A percentile compares a stretch with the other conserved stretches of the same genome.
Evolutionary conservation across 2,888 invertebrate genomes (phyloP).

Genomic region (Papilio elwesi): DNA sequence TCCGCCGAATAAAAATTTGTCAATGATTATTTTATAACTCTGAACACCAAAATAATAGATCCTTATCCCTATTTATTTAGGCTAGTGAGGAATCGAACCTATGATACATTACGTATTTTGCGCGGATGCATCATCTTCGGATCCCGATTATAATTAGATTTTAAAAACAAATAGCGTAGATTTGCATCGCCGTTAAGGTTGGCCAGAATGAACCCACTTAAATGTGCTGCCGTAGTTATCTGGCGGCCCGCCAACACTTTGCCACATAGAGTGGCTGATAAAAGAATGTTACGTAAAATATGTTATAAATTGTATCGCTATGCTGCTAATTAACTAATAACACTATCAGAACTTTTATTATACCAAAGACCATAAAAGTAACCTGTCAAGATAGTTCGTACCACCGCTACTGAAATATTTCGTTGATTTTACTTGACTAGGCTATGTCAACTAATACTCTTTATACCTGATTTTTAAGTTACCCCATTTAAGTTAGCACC

Average conservation of each 20-base stretch:
- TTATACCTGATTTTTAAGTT: too few species aligned
- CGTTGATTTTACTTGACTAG: too few species aligned
- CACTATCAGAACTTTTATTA: too few species aligned
- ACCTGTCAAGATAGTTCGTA: too few species aligned
- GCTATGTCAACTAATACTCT: too few species aligned
- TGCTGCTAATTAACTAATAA: background rate
- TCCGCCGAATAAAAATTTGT: too few species aligned
- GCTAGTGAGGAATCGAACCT: background rate
- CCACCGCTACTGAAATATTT: too few species aligned
- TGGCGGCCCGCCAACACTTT: conserved; percentile 30
- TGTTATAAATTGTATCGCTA: conserved; percentile 8
- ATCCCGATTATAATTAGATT: conserved; percentile 10
- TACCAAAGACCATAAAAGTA: too few species aligned
- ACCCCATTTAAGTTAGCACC: too few species aligned
- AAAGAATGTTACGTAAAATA: conserved; percentile 11
- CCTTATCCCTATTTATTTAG: background rate
- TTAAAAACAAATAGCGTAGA: conserved; percentile 6
- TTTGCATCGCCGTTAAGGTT: conserved; percentile 7
- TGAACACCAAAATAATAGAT: background rate
- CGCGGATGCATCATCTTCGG: background rate
- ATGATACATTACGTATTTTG: background rate
- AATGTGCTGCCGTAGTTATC: conserved; percentile 8
- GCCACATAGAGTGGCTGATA: conserved; percentile 5
- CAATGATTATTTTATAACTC: background rate
- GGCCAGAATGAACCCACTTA: conserved; percentile 21